A percentile compares a stretch with the other conserved stretches of the same genome.
phyloP scores from a whole-genome alignment of 2,797 vertebrate species.

The Choloepus didactylus region DNA sequence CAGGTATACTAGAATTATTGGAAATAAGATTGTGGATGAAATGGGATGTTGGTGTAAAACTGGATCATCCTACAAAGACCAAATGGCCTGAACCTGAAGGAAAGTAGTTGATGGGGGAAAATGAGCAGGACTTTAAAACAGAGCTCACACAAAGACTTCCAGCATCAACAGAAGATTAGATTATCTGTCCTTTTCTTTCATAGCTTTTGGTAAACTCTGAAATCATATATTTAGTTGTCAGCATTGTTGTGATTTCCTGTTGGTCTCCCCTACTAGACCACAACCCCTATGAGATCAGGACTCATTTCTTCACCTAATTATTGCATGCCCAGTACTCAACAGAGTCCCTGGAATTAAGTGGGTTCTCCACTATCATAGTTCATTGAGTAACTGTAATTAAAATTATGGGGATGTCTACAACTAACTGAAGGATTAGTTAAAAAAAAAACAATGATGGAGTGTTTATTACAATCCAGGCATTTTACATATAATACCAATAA shows the following conservation, averaged over 20 bases:
- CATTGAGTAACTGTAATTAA: neutral
- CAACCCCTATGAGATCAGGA: neutral
- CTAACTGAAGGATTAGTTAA: neutral
- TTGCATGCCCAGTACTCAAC: neutral
- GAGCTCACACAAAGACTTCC: neutral
- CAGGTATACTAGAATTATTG: neutral
- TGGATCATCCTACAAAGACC: neutral
- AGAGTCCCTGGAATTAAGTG: neutral
- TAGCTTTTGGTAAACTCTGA: neutral
- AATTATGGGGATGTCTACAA: neutral
- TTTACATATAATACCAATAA: neutral
- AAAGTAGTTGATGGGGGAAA: neutral
- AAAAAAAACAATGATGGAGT: neutral
- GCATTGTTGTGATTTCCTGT: neutral
- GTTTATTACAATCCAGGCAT: neutral
- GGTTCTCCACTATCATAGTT: neutral
- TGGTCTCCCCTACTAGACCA: neutral
- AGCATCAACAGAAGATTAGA: neutral
- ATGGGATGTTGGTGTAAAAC: neutral
- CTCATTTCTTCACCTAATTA: neutral
- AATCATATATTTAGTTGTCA: neutral
- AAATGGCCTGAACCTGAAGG: neutral
- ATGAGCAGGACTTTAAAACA: neutral
- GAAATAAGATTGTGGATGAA: neutral
- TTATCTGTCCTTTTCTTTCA: neutral